Evolutionary conservation across 2,113 vertebrate genomes (phyloP), one percentile per base, ranked within the genome.

Genomic region (Vulpes vulpes): DNA sequence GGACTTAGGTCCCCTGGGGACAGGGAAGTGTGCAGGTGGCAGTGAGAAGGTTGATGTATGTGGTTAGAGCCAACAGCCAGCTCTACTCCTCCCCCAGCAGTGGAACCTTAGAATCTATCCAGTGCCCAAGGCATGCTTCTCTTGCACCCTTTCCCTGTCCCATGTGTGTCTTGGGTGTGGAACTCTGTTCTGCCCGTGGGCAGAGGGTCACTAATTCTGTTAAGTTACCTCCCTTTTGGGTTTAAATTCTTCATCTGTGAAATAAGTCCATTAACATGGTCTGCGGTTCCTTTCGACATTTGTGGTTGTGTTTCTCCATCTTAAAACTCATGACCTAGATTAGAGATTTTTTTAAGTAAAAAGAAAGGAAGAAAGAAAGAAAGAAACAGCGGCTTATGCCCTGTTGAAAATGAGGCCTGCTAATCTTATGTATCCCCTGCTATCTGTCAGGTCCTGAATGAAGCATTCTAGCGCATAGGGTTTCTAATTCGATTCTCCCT

Each of bases 391-490:
- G 87, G 92, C 38, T 88, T 83, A 55, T 76, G 22, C 5, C 16
- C 51, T 93, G 51, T 23, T 57, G 67, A 89, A 87, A 91, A 97
- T 74, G 93, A 96, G 32, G 88, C 8, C 53, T 85, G 59, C 84
- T 84, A 94, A 79, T 62, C 78, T 62, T 79, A 86, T 38, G 94
- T 79, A 81, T 5, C 14, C 25, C 32, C 23, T 69, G 25, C 59
- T 81, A 69, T 27, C 65, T 27, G 14, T 7, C 51, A 82, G 82
- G 35, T 32, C 76, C 82, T 93, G 43, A 85, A 73, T 59, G 55
- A 76, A 86, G 43, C 62, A 71, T 92, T 83, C 95, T 49, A 88
- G 35, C 32, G 11, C 67, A 71, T 27, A 53, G 30, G 32, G 57
- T 91, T 96, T 83, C 62, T 67, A 89, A 74, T 73, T 91, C 71